Percentiles rank a stretch among this genome's conserved stretches.
Evolutionary conservation across 2,797 vertebrate species (phyloP).

Genomic region (Pteronotus mesoamericanus): DNA sequence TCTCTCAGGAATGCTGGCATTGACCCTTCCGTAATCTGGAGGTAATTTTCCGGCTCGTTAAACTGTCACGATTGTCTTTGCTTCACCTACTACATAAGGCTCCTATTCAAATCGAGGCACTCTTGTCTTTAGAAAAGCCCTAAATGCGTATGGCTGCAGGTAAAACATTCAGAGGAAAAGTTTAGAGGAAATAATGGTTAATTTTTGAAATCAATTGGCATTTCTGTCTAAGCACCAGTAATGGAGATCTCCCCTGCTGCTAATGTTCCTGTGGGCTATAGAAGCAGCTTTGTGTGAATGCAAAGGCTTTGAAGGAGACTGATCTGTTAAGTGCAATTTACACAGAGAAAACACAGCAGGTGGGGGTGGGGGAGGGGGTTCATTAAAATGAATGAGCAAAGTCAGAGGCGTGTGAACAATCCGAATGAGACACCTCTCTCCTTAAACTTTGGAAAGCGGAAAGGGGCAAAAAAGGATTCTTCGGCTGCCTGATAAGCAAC

Average conservation of each 20-base stretch:
- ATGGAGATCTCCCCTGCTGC: conserved; percentile 13
- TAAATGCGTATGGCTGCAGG: not conserved
- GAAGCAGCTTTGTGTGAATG: conserved; percentile 7
- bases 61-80: not conserved
- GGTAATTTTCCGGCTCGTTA: not conserved
- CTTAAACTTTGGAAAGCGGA: not conserved
- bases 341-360: not conserved
- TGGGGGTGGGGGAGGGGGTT: no score
- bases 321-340: not conserved
- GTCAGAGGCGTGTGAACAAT: not conserved
- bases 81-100: not conserved
- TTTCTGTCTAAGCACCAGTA: not conserved
- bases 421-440: not conserved
- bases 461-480: not conserved
- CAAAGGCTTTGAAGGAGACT: not conserved
- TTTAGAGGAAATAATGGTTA: conserved; percentile 2
- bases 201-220: conserved; percentile 26
- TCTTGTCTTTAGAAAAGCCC: not conserved
- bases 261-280: not conserved
- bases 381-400: conserved; percentile 43
- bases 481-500: conserved; percentile 14
- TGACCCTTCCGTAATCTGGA: not conserved
- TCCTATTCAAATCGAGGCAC: not conserved
- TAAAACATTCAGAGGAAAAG: not conserved
- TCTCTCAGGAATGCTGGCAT: not conserved